Percentiles rank a stretch among this genome's conserved stretches.
Conservation (phyloP, 2,888 invertebrate species). For the Caprella mutica region DNA sequence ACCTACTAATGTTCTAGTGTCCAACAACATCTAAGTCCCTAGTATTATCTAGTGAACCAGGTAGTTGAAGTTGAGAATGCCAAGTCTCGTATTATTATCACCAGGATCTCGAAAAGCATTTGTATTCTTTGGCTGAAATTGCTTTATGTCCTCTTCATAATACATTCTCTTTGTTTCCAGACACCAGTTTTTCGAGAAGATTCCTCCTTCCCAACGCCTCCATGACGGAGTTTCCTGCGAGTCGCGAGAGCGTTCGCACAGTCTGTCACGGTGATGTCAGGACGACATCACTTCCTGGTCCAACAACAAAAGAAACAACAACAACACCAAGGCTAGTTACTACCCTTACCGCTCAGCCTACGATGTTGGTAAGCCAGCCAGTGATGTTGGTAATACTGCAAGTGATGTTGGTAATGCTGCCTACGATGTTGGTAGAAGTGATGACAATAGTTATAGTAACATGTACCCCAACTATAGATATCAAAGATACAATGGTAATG, state of each 20-base stretch:
- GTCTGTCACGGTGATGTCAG: constrained; percentile 31
- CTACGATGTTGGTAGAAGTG: no score
- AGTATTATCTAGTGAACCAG: no score
- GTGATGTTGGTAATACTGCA: not conserved
- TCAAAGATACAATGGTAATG: no score
- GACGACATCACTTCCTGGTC: constrained; percentile 11
- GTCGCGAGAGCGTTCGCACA: constrained; percentile 29
- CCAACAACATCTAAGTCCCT: no score
- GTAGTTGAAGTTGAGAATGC: no score
- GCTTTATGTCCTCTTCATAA: not conserved
- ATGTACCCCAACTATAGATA: no score
- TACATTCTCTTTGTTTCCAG: constrained; percentile 37
- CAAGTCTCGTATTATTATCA: no score
- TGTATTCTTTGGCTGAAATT: no score
- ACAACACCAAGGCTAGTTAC: not conserved
- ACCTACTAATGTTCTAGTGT: no score
- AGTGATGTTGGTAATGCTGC: no score
- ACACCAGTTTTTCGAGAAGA: constrained; percentile 85
- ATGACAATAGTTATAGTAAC: no score
- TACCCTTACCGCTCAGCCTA: not conserved
- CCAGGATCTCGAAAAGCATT: no score
- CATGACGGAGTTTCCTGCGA: constrained; percentile 29
- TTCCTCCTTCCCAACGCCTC: constrained; percentile 65
- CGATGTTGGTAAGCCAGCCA: not conserved
- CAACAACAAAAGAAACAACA: not conserved